Base-by-base conservation (phyloP, 2,888 invertebrate genomes). In the Tipula vernalis region DNA sequence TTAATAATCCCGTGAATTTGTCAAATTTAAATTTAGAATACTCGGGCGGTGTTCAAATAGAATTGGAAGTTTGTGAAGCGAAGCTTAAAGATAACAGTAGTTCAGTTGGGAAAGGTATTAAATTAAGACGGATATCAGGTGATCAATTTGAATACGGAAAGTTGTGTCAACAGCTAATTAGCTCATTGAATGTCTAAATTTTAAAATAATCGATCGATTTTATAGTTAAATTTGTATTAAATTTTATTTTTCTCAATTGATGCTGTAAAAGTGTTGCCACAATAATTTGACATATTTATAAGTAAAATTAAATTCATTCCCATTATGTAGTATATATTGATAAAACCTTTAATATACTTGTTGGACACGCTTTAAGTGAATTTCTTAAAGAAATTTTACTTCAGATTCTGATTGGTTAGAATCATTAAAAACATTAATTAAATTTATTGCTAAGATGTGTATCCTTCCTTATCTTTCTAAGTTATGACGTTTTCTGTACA, bases 111-210 rank as follows among this genome's bases (percentile, higher is more conserved):
- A 96, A 96, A 89, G 96, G 96, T 6, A 93, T 97, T 89, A 97
- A 97, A 89, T 94, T 98, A 94, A 92, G 97, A 87, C 92, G 97
- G 89, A 96, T 98, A 89, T 97, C 97, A 0, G 97, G 97, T 5
- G 97, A 98, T 91, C 96, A 96, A 91, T 93, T 95, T 89, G 96
- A 97, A 90, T 97, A 97, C 90, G 96, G 96, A 88, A 96, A 96
- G 91, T 93, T 97, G 71, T 97, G 97, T 91, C 96, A 97, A 90
- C 96, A 97, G 91, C 92, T 98, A 89, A 96, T 97, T 87, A 96
- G 96, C 86, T 96, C 96, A 90, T 95, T 97, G 93, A 96, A 96
- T 87, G 96, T 96, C 90, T 96, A 91, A 89, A 39, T 28, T 83
- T 36, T 83, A 28, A 12, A 28, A 83, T 83, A 83, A 71, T 44